Evolutionary conservation across 1,140 invertebrate genomes (phyloP), one percentile per base, ranked within the genome.

Genomic region (Aphelinus atriplicis): DNA sequence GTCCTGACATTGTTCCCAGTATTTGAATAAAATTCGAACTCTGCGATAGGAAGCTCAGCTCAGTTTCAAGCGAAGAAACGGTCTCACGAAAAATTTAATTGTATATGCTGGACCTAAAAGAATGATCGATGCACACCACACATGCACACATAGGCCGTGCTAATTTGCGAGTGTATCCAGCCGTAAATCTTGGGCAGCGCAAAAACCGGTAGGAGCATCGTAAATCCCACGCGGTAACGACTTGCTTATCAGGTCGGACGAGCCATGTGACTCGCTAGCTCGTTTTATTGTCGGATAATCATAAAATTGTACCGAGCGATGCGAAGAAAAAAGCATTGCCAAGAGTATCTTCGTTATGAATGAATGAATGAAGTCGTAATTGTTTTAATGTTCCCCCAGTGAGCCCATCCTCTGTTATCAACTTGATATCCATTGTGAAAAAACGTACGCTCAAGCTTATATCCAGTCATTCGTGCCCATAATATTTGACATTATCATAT

Each of bases 321-420:
- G 64, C 56, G 56, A 60, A 47, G 50, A 66, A 73, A 45, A 46
- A 67, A 73, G 50, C 61, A 60, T 75, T 53, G 48, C 57, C 60
- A 72, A 55, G 55, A 26, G 67, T 47, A 50, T 67, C 75, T 78
- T 69, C 66, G 63, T 71, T 73, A 63, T 58, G 76, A 77, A 26
- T 26, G 26, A 26, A 77, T 77, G 73, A 75, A 76, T 77, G 72
- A 26, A 58, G 71, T 64, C 65, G 71, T 73, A 73, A 78, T 72
- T 72, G 71, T 73, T 73, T 68, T 72, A 69, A 69, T 48, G 57
- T 60, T 55, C 57, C 26, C 57, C 7, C 2, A 42, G 55, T 45
- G 50, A 9, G 58, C 50, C 9, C 60, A 58, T 60, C 74, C 63
- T 73, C 70, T 68, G 63, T 78, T 71, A 71, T 78, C 76, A 78